Base-by-base conservation (phyloP, 1,140 invertebrate genomes). In the Calephelis nemesis region DNA sequence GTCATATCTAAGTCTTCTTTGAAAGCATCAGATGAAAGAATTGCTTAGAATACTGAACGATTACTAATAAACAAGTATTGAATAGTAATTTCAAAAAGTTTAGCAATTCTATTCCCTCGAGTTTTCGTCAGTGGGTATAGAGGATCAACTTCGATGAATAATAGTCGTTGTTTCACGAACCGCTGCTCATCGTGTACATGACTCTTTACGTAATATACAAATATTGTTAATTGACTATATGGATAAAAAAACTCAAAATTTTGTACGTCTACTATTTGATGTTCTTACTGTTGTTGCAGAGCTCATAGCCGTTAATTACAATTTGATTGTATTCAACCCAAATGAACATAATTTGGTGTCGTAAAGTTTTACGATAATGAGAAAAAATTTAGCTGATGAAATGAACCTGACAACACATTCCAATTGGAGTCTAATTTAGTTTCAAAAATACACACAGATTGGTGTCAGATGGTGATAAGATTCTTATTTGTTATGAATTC, bases 91-190 rank as follows among this genome's bases (percentile, higher is more conserved):
- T 49, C 12, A 50, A 58, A 40, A 47, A 39, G 19, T 63, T 13
- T 54, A 30, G 62, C 54, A 76, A 73, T 73, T 68, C 50, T 68
- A 68, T 70, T 66, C 69, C 71, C 52, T 8, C 42, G 39, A 65
- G 48, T 40, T 47, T 49, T 11, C 63, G 48, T 45, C 30, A 58
- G 52, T 15, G 68, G 69, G 0, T 67, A 65, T 66, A 70, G 65
- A 69, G 63, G 65, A 71, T 65, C 71, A 62, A 74, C 66, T 70
- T 74, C 69, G 67, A 74, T 65, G 64, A 74, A 76, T 82, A 79
- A 83, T 85, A 71, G 74, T 78, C 67, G 73, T 79, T 79, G 73
- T 84, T 82, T 81, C 77, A 82, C 78, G 81, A 78, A 72, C 75
- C 74, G 77, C 74, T 82, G 79, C 72, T 50, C 74, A 74, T 69